Percentiles rank a stretch among this genome's conserved stretches.
Evolutionary conservation across 30 jellyfish, hydroid and myxozoan genomes (phyloP).

Genomic region (Euphysa ruthae): DNA sequence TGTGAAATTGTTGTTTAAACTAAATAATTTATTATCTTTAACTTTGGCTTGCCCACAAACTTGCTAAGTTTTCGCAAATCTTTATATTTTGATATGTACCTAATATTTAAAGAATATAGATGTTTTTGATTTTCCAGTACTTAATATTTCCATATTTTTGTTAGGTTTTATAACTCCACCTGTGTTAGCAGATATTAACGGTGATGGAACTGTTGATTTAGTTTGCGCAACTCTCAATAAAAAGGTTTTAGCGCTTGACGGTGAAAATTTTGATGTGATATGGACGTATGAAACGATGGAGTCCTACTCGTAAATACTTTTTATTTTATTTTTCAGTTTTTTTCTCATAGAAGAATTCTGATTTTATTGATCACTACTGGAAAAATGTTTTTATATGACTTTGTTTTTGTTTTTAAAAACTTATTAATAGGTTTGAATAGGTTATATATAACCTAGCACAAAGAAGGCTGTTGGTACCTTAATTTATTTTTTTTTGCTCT

Average conservation of each 20-base stretch:
- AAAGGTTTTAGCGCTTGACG: conserved; percentile 64
- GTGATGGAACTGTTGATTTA: conserved; percentile 81
- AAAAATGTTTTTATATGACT: too few relatives aligned
- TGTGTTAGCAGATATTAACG: conserved; percentile 54
- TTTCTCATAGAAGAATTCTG: too few relatives aligned
- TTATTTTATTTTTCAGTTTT: neutral
- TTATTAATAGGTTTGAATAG: too few relatives aligned
- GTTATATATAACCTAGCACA: too few relatives aligned
- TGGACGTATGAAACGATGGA: conserved; percentile 55
- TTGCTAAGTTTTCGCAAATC: too few relatives aligned
- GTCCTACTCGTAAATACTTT: conserved; percentile 59
- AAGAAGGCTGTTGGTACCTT: too few relatives aligned
- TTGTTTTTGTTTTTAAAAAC: too few relatives aligned
- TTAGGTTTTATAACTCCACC: conserved; percentile 91
- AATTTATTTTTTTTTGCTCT: too few relatives aligned
- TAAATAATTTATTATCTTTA: neutral
- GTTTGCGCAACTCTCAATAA: conserved; percentile 49
- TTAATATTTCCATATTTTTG: neutral
- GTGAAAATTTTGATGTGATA: conserved; percentile 41
- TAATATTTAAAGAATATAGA: neutral
- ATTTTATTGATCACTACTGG: too few relatives aligned
- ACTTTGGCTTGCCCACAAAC: too few relatives aligned
- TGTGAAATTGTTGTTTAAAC: neutral
- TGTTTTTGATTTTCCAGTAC: neutral
- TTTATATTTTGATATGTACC: too few relatives aligned